Evolutionary conservation across 2,888 invertebrate genomes (phyloP), one percentile per base, ranked within the genome.

Genomic region (Pristionchus mayeri): DNA sequence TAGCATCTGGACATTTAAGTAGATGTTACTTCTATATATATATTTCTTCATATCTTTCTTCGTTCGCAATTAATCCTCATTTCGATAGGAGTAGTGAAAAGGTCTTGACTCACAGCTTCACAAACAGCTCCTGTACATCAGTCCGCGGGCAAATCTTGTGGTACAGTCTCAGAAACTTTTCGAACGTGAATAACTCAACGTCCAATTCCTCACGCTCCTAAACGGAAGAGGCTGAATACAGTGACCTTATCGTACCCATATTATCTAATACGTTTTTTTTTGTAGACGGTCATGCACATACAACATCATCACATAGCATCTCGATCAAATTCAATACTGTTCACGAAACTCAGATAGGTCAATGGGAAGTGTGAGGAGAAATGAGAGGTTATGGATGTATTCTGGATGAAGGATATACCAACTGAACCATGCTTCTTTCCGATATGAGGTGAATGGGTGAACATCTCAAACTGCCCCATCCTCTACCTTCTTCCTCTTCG

Each of bases 61-160:
- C n/a, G n/a, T n/a, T n/a, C n/a, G n/a, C n/a, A n/a, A n/a, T n/a
- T n/a, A n/a, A n/a, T n/a, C n/a, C n/a, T n/a, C n/a, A n/a, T n/a
- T n/a, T n/a, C n/a, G n/a, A n/a, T n/a, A n/a, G n/a, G n/a, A n/a
- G n/a, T n/a, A n/a, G n/a, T n/a, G n/a, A n/a, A n/a, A n/a, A 18
- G 75, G 27, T 37, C 7, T 4, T 54, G 54, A 89, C 90, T 89
- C 67, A 91, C 91, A 92, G 63, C 84, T 89, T 89, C n/a, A 91
- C 92, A 93, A 98, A 99, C 44, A 99, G 94, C 93, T 98, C 98
- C 92, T 99, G 98, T 90, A 99, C 98, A 93, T 99, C 99, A 92
- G 97, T 98, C 91, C 99, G 95, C 3, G 99, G 99, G 93, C 98
- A 99, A 92, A 99, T 98, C 94, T 98, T 98, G 93, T 98, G 98